phyloP scores from a whole-genome alignment of 2,797 vertebrate species.

The Gymnothorax javanicus region DNA sequence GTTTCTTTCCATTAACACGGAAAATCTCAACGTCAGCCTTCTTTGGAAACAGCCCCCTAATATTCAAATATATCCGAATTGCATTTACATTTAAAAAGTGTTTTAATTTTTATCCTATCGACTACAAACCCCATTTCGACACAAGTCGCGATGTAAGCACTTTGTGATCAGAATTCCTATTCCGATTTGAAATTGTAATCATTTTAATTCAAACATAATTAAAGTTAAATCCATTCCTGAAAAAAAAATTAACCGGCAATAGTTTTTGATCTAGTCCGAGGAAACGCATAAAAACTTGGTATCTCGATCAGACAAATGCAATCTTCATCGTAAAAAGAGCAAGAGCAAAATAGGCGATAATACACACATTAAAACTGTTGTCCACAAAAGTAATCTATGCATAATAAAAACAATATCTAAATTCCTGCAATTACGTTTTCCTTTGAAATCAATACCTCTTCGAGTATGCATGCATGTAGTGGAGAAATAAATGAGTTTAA shows the following conservation, averaged over 20 bases:
- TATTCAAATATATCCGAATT: too few species aligned
- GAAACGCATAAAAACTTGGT: not conserved
- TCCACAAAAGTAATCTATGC: not conserved
- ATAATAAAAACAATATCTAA: not conserved
- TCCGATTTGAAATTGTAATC: not conserved
- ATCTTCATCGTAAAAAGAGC: not conserved
- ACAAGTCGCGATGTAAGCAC: not conserved
- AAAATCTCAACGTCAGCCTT: not conserved
- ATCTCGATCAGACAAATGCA: not conserved
- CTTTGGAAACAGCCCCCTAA: not conserved
- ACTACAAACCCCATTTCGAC: not conserved
- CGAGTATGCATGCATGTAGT: not conserved
- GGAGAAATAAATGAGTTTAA: not conserved
- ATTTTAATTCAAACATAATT: not conserved
- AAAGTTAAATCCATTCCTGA: not conserved
- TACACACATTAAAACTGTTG: not conserved
- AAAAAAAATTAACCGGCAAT: not conserved
- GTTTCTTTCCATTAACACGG: not conserved
- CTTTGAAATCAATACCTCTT: not conserved
- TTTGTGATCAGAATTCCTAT: not conserved
- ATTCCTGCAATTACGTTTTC: not conserved
- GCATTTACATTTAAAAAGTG: not conserved
- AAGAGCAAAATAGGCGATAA: not conserved
- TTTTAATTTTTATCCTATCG: not conserved
- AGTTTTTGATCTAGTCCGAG: too few species aligned